These are phyloP conservation scores for Drosophila tsacasi DNA, from an alignment of 1,140 invertebrate genomes.

Conservation along the genomic window DNA sequence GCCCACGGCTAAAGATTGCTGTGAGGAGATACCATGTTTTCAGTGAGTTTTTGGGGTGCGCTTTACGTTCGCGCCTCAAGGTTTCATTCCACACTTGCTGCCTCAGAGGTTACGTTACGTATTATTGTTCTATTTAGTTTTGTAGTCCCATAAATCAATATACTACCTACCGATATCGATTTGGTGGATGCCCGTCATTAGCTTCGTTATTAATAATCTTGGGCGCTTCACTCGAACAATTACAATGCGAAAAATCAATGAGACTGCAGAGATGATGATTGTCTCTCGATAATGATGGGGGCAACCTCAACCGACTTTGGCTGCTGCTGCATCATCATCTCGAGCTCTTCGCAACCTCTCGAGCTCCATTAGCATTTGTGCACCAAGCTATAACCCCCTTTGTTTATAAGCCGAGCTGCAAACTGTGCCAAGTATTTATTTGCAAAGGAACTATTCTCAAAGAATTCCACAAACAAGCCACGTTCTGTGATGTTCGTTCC, in stretches of 20 bases:
- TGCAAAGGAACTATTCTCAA: constrained; percentile 6
- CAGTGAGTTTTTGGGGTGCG: constrained; percentile 43
- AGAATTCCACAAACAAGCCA: constrained; percentile 29
- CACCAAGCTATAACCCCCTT: constrained; percentile 18
- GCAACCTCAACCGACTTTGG: constrained; percentile 59
- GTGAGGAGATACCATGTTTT: constrained; percentile 20
- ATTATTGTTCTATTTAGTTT: constrained; percentile 27
- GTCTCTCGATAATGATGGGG: constrained; percentile 52
- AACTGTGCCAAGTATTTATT: constrained; percentile 42
- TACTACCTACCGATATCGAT: constrained; percentile 10
- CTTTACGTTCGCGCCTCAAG: constrained; percentile 35
- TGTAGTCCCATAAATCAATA: constrained; percentile 47
- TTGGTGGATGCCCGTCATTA: constrained; percentile 25
- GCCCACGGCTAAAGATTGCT: constrained; percentile 42
- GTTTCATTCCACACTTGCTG: constrained; percentile 33
- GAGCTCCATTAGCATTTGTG: constrained; percentile 44
- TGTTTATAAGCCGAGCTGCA: constrained; percentile 20
- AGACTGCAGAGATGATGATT: constrained; percentile 42
- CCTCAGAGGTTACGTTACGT: neutral
- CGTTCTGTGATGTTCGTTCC: constrained; percentile 21
- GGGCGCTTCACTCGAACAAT: constrained; percentile 47
- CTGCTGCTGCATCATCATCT: constrained; percentile 40
- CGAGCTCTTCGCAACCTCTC: constrained; percentile 1
- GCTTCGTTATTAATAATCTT: constrained; percentile 42
- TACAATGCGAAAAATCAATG: constrained; percentile 63